A percentile compares a stretch with the other conserved stretches of the same genome.
Evolutionary conservation across 2,888 invertebrate species (phyloP).

Genomic region (Philopedon plagiatum): DNA sequence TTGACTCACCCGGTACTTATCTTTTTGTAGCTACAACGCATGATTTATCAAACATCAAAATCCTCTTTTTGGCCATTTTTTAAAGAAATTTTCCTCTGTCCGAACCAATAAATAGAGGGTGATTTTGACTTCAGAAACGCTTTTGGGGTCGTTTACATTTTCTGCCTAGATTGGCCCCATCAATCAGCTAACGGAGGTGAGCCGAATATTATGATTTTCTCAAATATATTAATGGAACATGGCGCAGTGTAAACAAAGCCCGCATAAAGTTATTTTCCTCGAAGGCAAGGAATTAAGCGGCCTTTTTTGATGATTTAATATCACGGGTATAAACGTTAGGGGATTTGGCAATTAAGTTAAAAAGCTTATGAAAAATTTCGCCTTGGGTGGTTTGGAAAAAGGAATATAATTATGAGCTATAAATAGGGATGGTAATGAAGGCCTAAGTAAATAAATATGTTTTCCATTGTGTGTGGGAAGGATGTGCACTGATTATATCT

Average conservation of each 20-base stretch:
- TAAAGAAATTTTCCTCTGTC: too few species aligned
- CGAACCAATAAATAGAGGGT: slow-evolving; percentile 26
- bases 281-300: slow-evolving; percentile 42
- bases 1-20: too few species aligned
- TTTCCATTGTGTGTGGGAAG: not conserved
- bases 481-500: not conserved
- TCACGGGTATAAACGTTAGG: slow-evolving; percentile 41
- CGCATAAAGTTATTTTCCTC: slow-evolving; percentile 47
- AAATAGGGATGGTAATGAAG: slow-evolving; percentile 14
- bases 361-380: slow-evolving; percentile 36
- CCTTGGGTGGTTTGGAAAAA: slow-evolving; percentile 12
- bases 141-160: slow-evolving; percentile 41
- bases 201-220: slow-evolving; percentile 44
- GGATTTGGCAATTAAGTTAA: slow-evolving; percentile 45
- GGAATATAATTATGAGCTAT: slow-evolving; percentile 15
- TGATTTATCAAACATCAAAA: too few species aligned
- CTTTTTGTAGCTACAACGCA: too few species aligned
- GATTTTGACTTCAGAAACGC: slow-evolving; percentile 26
- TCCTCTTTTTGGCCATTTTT: too few species aligned
- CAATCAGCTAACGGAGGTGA: slow-evolving; percentile 43
- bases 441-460: slow-evolving; percentile 8
- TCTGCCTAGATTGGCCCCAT: slow-evolving; percentile 38
- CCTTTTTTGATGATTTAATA: slow-evolving; percentile 48
- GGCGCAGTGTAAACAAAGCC: slow-evolving; percentile 46
- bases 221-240: slow-evolving; percentile 45